Base-by-base conservation (phyloP, 2,888 invertebrate genomes). In the Bellardia pandia region DNA sequence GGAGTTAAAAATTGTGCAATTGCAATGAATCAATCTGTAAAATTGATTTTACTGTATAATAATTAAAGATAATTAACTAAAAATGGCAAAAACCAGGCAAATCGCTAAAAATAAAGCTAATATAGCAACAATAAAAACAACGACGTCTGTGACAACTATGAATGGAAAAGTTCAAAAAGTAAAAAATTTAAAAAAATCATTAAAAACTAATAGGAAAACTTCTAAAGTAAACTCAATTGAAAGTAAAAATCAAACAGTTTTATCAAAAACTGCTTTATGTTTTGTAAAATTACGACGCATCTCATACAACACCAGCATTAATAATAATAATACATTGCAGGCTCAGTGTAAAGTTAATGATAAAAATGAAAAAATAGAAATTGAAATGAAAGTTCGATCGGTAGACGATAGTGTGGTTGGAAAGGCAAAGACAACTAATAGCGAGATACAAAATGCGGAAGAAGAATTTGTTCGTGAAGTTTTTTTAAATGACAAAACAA, bases 281-380 rank as follows among this genome's bases (percentile, higher is more conserved):
- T 37, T 66, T 60, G 60, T 80, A 4, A 79, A 76, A 14, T 53
- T 86, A 45, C 64, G 48, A 58, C 79, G 78, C 7, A 58, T 5
- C 23, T 6, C 9, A 40, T 45, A 13, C 30, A 16, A 75, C 23
- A 40, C 13, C 16, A 40, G 42, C 23, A 62, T 23, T 23, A 23
- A 13, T n/a, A 16, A 75, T 16, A 40, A 48, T 40, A 66, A 42
- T 33, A 45, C 64, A 80, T 83, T 86, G 79, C 79, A 66, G 80
- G 84, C 13, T 53, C 86, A 80, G 69, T 86, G 80, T 81, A 74
- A 75, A 66, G 40, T 30, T 16, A 30, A 37, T 51, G n/a, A n/a
- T n/a, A n/a, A n/a, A n/a, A n/a, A n/a, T n/a, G n/a, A n/a, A 37
- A 71, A 66, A 60, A 30, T 7, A 58, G 6, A 62, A 53, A 1